A percentile compares a stretch with the other conserved stretches of the same genome.
These are phyloP conservation scores for Ricordea florida DNA, from an alignment of 92 coral and sea anemone genomes.

Conservation along the genomic window DNA sequence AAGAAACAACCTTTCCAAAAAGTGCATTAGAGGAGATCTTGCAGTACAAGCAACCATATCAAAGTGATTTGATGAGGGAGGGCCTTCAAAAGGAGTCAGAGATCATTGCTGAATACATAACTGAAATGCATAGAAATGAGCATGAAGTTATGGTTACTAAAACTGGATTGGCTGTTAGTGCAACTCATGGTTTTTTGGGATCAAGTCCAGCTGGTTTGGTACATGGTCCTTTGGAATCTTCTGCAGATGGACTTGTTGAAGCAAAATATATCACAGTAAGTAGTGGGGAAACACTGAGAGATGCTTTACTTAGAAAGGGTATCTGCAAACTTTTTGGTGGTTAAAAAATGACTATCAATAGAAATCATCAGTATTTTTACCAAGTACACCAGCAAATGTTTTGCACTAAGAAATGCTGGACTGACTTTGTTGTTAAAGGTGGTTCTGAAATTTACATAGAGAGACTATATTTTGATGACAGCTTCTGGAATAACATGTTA, in stretches of 20 bases:
- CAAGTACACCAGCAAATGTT: constrained; percentile 68
- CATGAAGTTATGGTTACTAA: constrained; percentile 28
- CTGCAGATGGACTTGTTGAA: constrained; percentile 63
- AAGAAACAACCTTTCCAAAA: constrained; percentile 41
- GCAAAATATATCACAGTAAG: constrained; percentile 50
- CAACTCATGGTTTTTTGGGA: constrained; percentile 53
- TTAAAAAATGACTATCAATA: too few relatives aligned
- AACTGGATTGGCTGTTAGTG: constrained; percentile 61
- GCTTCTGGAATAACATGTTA: constrained; percentile 1
- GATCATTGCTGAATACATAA: constrained; percentile 32
- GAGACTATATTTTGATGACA: constrained; percentile 5
- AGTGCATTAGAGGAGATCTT: constrained; percentile 53
- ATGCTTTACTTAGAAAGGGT: constrained; percentile 52
- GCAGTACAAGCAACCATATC: constrained; percentile 9
- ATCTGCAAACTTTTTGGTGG: too few relatives aligned
- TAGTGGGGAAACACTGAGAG: constrained; percentile 35
- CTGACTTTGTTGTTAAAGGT: constrained; percentile 62
- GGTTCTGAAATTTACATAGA: constrained; percentile 44
- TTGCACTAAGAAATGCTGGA: constrained; percentile 43
- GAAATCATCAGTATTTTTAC: constrained; percentile 40
- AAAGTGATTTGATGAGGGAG: constrained; percentile 53
- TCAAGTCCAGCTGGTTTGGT: constrained; percentile 71
- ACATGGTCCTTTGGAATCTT: constrained; percentile 19
- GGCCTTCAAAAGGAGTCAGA: constrained; percentile 41
- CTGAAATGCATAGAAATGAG: constrained; percentile 2